Evolutionary conservation across 2,113 vertebrate genomes (phyloP).

Genomic region (Sinocyclocheilus grahami): DNA sequence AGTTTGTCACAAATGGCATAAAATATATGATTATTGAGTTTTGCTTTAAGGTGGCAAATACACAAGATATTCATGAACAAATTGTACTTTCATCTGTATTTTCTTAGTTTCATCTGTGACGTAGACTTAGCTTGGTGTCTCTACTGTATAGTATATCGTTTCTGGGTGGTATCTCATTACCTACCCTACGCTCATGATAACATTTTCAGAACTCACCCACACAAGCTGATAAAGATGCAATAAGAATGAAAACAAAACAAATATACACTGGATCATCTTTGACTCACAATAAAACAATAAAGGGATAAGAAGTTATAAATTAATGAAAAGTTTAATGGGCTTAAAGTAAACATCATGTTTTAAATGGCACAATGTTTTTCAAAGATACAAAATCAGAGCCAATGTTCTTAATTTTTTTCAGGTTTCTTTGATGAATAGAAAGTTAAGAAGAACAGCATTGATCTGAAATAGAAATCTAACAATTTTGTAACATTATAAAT

Average conservation of each 20-base stretch:
- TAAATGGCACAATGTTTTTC: background rate
- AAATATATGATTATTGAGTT: background rate
- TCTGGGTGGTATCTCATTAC: background rate
- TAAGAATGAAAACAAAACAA: background rate
- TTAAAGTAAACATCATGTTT: background rate
- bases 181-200: background rate
- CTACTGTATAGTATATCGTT: background rate
- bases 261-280: background rate
- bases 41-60: background rate
- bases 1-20: too few relatives aligned
- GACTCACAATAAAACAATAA: background rate
- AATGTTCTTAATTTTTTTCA: background rate
- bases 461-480: too few relatives aligned
- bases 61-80: background rate
- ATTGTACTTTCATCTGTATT: background rate
- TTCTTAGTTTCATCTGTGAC: background rate
- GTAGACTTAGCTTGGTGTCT: background rate
- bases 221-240: background rate
- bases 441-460: too few relatives aligned
- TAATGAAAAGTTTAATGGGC: background rate
- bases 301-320: background rate
- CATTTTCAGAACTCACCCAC: background rate
- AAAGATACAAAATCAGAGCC: background rate
- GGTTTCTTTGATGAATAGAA: too few relatives aligned
- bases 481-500: too few relatives aligned